Percentiles rank a stretch among this genome's conserved stretches.
These are phyloP conservation scores for Dicyrtoma fusca DNA, from an alignment of 2,888 invertebrate species.

Conservation along the genomic window DNA sequence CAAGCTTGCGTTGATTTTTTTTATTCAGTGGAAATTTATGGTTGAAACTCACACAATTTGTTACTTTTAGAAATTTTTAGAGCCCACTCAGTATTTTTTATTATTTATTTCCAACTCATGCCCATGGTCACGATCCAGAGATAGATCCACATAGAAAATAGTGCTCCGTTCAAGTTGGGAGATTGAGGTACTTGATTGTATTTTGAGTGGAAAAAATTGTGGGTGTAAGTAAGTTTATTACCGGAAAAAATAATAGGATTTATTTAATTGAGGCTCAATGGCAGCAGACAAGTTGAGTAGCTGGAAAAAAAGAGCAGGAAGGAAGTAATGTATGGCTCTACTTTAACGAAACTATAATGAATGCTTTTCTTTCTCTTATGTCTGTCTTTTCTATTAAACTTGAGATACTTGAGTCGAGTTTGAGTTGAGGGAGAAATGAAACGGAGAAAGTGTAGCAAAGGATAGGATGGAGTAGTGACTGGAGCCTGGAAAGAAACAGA, in stretches of 20 bases:
- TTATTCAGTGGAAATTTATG: too few species aligned
- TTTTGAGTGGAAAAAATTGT: background rate
- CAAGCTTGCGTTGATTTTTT: too few species aligned
- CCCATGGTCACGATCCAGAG: too few species aligned
- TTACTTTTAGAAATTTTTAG: too few species aligned
- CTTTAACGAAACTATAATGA: conserved; percentile 32
- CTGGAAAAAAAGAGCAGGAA: conserved; percentile 3
- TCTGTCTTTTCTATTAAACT: conserved; percentile 31
- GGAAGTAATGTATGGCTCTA: conserved; percentile 28
- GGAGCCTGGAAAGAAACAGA: background rate
- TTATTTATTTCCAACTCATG: too few species aligned
- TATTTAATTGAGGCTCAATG: conserved; percentile 21
- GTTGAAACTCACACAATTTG: too few species aligned
- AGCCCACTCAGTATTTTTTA: too few species aligned
- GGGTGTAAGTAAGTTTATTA: conserved; percentile 12
- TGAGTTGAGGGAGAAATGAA: conserved; percentile 12
- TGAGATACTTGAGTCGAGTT: conserved; percentile 1
- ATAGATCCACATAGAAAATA: too few species aligned
- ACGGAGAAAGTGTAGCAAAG: conserved; percentile 5
- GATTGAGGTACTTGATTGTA: background rate
- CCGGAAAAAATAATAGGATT: conserved; percentile 20
- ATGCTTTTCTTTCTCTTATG: conserved; percentile 20
- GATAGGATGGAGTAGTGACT: too few species aligned
- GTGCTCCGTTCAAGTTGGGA: background rate
- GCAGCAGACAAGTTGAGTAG: background rate